phyloP scores from a whole-genome alignment of 1,140 invertebrate genomes.

The Leucophenga varia region DNA sequence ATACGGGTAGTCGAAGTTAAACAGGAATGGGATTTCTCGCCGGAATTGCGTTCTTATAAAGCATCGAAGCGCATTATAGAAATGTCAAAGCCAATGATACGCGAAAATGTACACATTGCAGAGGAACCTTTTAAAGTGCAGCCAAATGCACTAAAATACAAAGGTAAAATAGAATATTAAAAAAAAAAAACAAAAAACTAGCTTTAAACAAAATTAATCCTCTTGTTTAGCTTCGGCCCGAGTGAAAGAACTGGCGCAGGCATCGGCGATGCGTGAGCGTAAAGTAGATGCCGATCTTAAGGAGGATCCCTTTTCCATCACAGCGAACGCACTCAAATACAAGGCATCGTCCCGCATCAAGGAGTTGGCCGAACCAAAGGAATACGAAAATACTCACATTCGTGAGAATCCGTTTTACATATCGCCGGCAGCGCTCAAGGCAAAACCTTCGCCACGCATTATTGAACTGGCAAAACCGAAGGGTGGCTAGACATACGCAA shows the following conservation, averaged over 20 bases:
- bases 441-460: constrained; percentile 57
- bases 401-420: constrained; percentile 46
- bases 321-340: constrained; percentile 54
- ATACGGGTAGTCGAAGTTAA: constrained; percentile 20
- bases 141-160: constrained; percentile 30
- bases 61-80: constrained; percentile 28
- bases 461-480: constrained; percentile 58
- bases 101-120: constrained; percentile 32
- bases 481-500: no score
- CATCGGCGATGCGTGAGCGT: constrained; percentile 26
- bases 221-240: constrained; percentile 28
- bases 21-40: constrained; percentile 31
- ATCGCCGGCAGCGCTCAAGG: constrained; percentile 56
- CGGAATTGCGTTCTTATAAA: constrained; percentile 22
- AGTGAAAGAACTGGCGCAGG: constrained; percentile 40
- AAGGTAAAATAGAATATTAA: constrained; percentile 35
- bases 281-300: constrained; percentile 33
- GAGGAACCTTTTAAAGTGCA: constrained; percentile 28
- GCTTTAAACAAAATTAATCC: background rate
- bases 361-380: constrained; percentile 57
- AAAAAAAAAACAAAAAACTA: no score
- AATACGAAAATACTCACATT: constrained; percentile 46
- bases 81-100: constrained; percentile 19
- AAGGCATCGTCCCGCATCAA: constrained; percentile 55
- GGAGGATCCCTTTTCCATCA: constrained; percentile 43